Percentiles rank a stretch among this genome's conserved stretches.
phyloP scores from a whole-genome alignment of 2,888 invertebrate genomes.

The Pandemis corylana region DNA sequence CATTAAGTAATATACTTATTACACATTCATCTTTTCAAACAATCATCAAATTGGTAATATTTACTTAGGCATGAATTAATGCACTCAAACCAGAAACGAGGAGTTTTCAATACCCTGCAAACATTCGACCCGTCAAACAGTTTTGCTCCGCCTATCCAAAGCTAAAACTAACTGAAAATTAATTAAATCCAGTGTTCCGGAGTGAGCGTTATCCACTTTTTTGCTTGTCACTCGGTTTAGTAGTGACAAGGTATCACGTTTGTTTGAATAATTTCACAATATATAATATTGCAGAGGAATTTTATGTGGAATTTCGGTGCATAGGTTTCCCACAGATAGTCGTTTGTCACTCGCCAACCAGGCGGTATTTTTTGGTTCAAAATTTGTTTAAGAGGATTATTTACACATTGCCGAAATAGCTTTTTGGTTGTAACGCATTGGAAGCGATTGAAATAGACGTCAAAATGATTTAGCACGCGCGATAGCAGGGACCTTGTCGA shows the following conservation, averaged over 20 bases:
- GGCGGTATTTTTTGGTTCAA: not conserved
- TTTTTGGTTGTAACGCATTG: not conserved
- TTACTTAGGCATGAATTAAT: not conserved
- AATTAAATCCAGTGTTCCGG: constrained; percentile 27
- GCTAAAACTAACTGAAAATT: constrained; percentile 31
- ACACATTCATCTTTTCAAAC: too few relatives aligned
- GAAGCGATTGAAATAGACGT: not conserved
- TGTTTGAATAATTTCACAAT: not conserved
- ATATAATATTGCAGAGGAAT: not conserved
- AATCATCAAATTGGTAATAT: not conserved
- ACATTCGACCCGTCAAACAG: constrained; percentile 14
- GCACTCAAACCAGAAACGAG: not conserved
- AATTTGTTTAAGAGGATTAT: not conserved
- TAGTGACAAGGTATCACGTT: constrained; percentile 7
- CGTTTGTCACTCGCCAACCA: constrained; percentile 3
- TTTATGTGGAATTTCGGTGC: not conserved
- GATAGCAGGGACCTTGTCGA: not conserved
- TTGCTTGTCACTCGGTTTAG: constrained; percentile 23
- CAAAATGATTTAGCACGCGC: not conserved
- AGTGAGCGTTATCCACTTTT: constrained; percentile 17
- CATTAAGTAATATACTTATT: too few relatives aligned
- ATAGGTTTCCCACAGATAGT: not conserved
- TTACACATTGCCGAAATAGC: not conserved
- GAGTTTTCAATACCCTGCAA: not conserved
- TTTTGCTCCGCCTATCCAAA: constrained; percentile 10